These are phyloP conservation scores for Malurus melanocephalus DNA, from an alignment of 2,113 vertebrate genomes.

Conservation along the genomic window DNA sequence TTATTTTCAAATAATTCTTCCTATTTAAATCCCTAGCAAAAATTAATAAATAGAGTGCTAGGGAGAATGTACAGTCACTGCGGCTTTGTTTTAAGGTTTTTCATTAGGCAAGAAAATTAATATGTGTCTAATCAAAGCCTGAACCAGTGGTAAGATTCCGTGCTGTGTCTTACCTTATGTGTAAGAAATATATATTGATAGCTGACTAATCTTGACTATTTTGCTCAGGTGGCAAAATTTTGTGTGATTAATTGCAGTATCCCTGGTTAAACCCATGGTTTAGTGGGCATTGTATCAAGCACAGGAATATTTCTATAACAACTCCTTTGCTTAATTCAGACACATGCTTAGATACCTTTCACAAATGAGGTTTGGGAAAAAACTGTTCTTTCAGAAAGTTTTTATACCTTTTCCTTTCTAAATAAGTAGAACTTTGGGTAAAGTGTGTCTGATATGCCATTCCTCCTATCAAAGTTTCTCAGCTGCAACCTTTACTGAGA, in stretches of 20 bases:
- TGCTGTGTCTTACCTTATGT: not conserved
- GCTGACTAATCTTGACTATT: not conserved
- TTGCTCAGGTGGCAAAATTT: not conserved
- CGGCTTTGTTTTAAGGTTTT: conserved; percentile 1
- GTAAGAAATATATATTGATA: not conserved
- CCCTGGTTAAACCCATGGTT: not conserved
- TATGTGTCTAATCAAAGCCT: not conserved
- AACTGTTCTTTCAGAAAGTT: not conserved
- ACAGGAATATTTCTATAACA: not conserved
- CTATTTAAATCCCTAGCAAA: conserved; percentile 3
- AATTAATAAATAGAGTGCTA: not conserved
- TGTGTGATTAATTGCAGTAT: not conserved
- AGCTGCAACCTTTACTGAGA: not conserved
- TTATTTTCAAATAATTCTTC: not conserved
- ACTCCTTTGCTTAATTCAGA: not conserved
- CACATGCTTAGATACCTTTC: not conserved
- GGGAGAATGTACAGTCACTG: not conserved
- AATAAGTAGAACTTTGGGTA: not conserved
- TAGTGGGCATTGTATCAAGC: not conserved
- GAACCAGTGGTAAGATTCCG: not conserved
- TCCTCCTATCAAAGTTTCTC: conserved; percentile 11
- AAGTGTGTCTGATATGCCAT: not conserved
- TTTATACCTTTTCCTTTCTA: not conserved
- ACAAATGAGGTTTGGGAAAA: not conserved
- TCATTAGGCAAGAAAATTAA: not conserved